phyloP scores from a whole-genome alignment of 1,140 invertebrate genomes.

The Hyposmocoma kahamanoa region DNA sequence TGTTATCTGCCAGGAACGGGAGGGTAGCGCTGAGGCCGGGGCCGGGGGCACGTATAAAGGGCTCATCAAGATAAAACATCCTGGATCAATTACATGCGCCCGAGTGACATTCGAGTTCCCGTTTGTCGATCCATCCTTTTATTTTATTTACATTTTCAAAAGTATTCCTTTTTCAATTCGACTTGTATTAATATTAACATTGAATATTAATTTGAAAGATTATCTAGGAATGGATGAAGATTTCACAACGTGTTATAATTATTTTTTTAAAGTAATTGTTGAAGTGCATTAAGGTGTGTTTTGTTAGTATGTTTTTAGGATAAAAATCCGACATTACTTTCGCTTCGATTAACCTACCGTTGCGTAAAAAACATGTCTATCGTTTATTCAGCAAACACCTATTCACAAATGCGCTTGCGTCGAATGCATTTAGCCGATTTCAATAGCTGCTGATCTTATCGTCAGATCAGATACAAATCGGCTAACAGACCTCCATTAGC shows the following conservation, averaged over 20 bases:
- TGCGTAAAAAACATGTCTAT: conserved; percentile 16
- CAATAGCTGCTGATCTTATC: conserved; percentile 48
- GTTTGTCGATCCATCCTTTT: conserved; percentile 52
- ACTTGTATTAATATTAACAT: conserved; percentile 4
- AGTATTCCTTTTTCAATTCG: conserved; percentile 21
- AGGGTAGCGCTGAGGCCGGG: conserved; percentile 63
- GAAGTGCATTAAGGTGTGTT: no score
- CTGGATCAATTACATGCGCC: conserved; percentile 67
- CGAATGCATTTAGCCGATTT: conserved; percentile 39
- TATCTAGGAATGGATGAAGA: conserved; percentile 9
- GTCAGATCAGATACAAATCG: conserved; percentile 52
- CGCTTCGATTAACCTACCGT: conserved; percentile 19
- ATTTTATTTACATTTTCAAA: conserved; percentile 18
- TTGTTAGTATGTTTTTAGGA: no score
- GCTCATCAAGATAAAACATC: conserved; percentile 70
- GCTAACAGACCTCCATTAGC: conserved; percentile 40
- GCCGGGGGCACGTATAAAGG: conserved; percentile 67
- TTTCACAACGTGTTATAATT: no score
- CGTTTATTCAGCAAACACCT: conserved; percentile 33
- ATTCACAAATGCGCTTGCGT: conserved; percentile 27
- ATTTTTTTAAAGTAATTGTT: no score
- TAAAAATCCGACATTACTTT: conserved; percentile 24
- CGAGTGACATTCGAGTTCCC: conserved; percentile 62
- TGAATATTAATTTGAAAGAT: conserved; percentile 13
- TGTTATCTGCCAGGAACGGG: conserved; percentile 61